Conservation (phyloP, 2,113 vertebrate species). For the Bufo bufo region DNA sequence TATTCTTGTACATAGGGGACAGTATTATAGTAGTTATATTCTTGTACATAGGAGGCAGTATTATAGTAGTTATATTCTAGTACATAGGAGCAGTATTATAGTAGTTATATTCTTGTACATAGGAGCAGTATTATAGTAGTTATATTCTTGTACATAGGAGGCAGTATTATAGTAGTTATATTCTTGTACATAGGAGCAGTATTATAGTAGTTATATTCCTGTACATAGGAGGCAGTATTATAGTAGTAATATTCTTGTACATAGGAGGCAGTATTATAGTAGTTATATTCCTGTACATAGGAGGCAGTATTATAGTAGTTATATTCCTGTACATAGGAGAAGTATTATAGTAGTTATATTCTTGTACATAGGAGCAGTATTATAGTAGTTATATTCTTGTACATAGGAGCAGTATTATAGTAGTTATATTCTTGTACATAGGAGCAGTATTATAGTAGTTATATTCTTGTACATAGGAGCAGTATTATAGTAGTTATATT, state of each 20-base stretch:
- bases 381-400: neutral
- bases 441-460: too few relatives aligned
- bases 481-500: too few relatives aligned
- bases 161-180: neutral
- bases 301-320: too few relatives aligned
- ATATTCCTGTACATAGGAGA: too few relatives aligned
- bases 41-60: neutral
- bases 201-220: too few relatives aligned
- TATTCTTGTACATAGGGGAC: neutral
- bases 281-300: neutral
- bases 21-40: conserved; percentile 15
- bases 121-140: neutral
- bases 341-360: neutral
- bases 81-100: neutral
- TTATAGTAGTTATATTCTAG: neutral
- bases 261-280: neutral
- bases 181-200: too few relatives aligned
- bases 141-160: neutral
- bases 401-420: neutral
- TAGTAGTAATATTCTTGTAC: neutral
- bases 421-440: neutral
- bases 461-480: too few relatives aligned
- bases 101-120: neutral
- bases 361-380: neutral
- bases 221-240: neutral